Conservation (phyloP, 2,113 vertebrate species). For the Tupaia chinensis region DNA sequence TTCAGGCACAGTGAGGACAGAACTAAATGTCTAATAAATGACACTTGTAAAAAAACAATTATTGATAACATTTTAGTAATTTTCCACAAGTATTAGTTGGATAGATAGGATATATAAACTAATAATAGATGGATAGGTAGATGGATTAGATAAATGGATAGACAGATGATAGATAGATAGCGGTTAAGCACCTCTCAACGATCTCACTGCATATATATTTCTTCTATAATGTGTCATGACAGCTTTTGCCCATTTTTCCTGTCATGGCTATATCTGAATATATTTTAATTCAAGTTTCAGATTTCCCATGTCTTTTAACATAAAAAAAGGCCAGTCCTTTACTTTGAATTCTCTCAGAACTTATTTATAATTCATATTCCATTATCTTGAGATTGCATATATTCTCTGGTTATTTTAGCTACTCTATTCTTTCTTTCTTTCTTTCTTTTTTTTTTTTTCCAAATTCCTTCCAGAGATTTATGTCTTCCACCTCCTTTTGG, state of each 20-base stretch:
- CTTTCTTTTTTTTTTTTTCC: background rate
- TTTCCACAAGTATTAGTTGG: background rate
- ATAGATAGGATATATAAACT: background rate
- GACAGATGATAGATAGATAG: background rate
- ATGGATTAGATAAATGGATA: background rate
- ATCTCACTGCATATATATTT: background rate
- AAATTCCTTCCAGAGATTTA: background rate
- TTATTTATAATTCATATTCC: slow-evolving; percentile 59
- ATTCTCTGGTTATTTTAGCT: slow-evolving; percentile 42
- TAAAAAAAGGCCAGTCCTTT: slow-evolving; percentile 7
- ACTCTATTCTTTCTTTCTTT: background rate
- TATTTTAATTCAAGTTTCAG: background rate
- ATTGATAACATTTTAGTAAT: background rate
- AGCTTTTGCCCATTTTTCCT: background rate
- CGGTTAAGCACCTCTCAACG: background rate
- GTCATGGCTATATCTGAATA: background rate
- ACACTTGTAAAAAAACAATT: background rate
- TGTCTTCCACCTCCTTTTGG: background rate
- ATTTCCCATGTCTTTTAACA: background rate
- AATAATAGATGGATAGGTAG: no score
- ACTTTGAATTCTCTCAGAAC: slow-evolving; percentile 13
- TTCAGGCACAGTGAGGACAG: background rate
- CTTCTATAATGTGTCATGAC: background rate
- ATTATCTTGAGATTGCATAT: slow-evolving; percentile 32
- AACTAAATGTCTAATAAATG: background rate